phyloP scores from a whole-genome alignment of 1,140 invertebrate species.

The Globodera ellingtonae region DNA sequence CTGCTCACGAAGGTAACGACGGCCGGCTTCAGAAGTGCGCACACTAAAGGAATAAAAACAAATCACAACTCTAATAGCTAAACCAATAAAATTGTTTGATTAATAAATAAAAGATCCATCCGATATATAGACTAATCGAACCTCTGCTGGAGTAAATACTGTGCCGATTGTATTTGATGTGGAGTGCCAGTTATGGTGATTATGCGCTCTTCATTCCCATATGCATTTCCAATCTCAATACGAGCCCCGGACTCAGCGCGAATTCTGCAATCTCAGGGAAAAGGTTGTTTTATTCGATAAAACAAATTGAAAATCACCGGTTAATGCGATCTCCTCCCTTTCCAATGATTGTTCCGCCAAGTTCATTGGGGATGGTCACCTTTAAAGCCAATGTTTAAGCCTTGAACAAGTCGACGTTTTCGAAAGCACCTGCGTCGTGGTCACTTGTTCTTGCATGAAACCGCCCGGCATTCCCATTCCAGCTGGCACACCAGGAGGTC shows the following conservation, averaged over 20 bases:
- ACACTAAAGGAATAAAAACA: conserved; percentile 27
- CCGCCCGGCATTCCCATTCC: conserved; percentile 33
- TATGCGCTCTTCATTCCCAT: conserved; percentile 42
- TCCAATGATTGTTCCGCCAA: conserved; percentile 55
- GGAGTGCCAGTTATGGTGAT: conserved; percentile 47
- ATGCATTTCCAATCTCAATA: conserved; percentile 46
- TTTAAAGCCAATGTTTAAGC: no score
- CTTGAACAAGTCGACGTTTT: no score
- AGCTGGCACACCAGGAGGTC: conserved; percentile 29
- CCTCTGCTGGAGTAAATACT: conserved; percentile 47
- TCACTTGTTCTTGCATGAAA: conserved; percentile 30
- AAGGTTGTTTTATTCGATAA: neutral
- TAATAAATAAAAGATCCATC: no score
- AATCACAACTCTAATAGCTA: neutral
- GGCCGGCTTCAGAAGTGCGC: conserved; percentile 42
- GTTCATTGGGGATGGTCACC: conserved; percentile 56
- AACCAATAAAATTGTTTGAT: neutral
- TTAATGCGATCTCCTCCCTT: conserved; percentile 53
- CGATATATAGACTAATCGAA: neutral
- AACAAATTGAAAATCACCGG: conserved; percentile 12
- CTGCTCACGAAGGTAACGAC: conserved; percentile 44
- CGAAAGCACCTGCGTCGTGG: conserved; percentile 13
- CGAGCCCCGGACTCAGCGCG: conserved; percentile 50
- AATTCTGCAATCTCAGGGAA: conserved; percentile 32
- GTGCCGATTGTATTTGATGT: conserved; percentile 41